Evolutionary conservation across 2,888 invertebrate genomes (phyloP).

Genomic region (Eurytoma californica): DNA sequence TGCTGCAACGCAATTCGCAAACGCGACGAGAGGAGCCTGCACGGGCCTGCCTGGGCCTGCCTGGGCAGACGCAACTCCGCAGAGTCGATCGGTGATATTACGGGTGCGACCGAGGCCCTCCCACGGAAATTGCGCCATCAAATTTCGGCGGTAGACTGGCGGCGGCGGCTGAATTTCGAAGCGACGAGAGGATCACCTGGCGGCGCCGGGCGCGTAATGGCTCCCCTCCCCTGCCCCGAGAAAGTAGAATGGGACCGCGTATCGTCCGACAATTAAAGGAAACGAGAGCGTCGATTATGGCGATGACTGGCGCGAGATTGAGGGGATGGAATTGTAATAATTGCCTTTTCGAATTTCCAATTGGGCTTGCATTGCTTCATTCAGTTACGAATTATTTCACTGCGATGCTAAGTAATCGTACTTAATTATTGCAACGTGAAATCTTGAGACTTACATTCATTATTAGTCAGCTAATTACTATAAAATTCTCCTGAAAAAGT

Average conservation of each 20-base stretch:
- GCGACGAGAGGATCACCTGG: not conserved
- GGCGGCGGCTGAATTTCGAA: constrained; percentile 12
- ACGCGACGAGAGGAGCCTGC: no score
- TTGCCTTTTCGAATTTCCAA: not conserved
- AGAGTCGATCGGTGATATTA: constrained; percentile 29
- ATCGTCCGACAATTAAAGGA: constrained; percentile 17
- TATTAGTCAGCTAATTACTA: no score
- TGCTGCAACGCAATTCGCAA: no score
- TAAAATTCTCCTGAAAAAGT: no score
- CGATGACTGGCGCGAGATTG: not conserved
- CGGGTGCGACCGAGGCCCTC: not conserved
- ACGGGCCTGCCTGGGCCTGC: no score
- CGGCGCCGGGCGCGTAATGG: constrained; percentile 4
- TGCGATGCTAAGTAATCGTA: no score
- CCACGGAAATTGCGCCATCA: constrained; percentile 47
- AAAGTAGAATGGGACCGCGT: constrained; percentile 28
- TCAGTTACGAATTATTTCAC: not conserved
- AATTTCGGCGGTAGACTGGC: constrained; percentile 2
- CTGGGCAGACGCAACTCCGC: not conserved
- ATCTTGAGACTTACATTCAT: no score
- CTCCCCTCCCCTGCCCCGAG: not conserved
- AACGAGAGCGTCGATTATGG: not conserved
- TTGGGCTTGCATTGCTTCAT: not conserved
- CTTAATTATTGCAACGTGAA: no score
- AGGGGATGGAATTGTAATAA: not conserved